phyloP scores from a whole-genome alignment of 92 coral and sea anemone species.

The Epizoanthus illoricatus region DNA sequence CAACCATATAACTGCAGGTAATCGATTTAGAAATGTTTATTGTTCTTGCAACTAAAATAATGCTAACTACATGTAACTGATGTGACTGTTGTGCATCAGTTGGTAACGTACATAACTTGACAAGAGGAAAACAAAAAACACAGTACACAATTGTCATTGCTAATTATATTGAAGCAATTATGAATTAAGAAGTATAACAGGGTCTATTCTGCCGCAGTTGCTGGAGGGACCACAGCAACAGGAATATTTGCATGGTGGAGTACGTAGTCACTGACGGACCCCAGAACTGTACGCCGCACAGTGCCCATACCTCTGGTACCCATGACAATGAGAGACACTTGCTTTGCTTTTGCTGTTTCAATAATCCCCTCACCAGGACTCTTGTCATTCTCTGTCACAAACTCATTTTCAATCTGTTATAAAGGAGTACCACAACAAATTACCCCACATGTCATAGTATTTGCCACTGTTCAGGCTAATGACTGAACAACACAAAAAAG shows the following conservation, averaged over 20 bases:
- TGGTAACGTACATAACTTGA: too few relatives aligned
- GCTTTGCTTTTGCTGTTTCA: background rate
- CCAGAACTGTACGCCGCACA: constrained; percentile 17
- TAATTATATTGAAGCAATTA: too few relatives aligned
- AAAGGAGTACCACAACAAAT: background rate
- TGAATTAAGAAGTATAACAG: background rate
- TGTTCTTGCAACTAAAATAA: too few relatives aligned
- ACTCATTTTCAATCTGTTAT: constrained; percentile 26
- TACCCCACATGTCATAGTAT: background rate
- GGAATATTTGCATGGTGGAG: constrained; percentile 22
- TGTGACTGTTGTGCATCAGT: too few relatives aligned
- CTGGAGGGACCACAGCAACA: constrained; percentile 32
- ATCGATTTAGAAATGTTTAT: too few relatives aligned
- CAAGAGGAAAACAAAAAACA: too few relatives aligned
- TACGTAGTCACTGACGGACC: constrained; percentile 29
- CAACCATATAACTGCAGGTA: too few relatives aligned
- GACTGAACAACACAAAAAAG: too few relatives aligned
- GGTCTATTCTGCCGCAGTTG: background rate
- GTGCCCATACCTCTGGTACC: constrained; percentile 25
- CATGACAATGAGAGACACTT: constrained; percentile 18
- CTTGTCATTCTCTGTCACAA: constrained; percentile 2
- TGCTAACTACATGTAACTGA: too few relatives aligned
- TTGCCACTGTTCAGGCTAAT: too few relatives aligned
- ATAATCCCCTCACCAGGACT: constrained; percentile 15
- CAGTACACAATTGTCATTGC: too few relatives aligned